Conservation (phyloP, 2,113 vertebrate genomes). For the Cervus canadensis region DNA sequence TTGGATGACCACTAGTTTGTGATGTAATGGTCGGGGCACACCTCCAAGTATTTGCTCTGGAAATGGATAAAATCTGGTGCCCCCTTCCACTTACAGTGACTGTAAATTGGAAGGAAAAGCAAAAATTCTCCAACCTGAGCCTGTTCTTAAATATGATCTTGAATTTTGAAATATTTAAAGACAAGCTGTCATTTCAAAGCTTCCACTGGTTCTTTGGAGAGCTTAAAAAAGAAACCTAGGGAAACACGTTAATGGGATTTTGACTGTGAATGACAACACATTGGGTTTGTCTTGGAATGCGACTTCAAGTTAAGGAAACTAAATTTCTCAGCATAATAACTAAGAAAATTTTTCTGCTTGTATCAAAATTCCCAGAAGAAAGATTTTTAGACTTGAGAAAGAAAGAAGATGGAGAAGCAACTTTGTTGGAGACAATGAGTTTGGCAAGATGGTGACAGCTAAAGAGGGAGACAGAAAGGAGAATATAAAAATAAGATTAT, state of each 20-base stretch:
- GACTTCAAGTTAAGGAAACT: neutral
- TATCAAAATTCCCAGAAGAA: neutral
- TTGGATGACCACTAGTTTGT: neutral
- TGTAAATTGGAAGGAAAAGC: neutral
- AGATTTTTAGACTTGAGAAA: neutral
- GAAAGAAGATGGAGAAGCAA: neutral
- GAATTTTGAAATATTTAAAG: slow-evolving; percentile 1
- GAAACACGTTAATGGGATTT: neutral
- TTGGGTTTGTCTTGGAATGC: neutral
- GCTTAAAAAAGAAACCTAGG: neutral
- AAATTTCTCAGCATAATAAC: neutral
- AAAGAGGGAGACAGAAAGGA: neutral
- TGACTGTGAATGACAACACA: neutral
- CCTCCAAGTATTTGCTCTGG: neutral
- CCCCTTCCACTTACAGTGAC: neutral
- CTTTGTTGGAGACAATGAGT: neutral
- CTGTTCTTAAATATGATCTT: slow-evolving; percentile 3
- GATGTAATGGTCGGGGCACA: neutral
- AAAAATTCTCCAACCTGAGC: neutral
- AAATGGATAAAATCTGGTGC: neutral
- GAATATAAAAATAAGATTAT: neutral
- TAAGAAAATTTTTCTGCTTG: neutral
- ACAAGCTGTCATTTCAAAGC: slow-evolving; percentile 30
- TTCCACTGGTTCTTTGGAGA: neutral
- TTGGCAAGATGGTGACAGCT: neutral